Evolutionary conservation across 2,113 vertebrate genomes (phyloP).

Genomic region (Scophthalmus maximus): DNA sequence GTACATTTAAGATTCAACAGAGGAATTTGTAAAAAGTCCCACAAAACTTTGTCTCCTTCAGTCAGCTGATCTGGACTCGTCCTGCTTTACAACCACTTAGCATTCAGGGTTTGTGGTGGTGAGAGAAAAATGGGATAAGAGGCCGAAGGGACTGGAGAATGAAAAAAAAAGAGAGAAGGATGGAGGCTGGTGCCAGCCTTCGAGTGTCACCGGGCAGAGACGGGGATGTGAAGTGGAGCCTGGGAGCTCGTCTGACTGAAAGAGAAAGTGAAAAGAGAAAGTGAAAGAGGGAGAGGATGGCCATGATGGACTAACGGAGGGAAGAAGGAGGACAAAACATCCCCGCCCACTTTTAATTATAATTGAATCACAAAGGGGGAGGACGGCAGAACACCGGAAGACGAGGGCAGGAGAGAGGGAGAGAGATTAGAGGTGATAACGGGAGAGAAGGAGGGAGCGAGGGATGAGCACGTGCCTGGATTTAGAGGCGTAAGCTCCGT

Average conservation of each 20-base stretch:
- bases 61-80: neutral
- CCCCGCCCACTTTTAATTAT: constrained; percentile 4
- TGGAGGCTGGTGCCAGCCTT: constrained; percentile 25
- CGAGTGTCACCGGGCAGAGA: constrained; percentile 16
- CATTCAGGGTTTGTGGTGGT: constrained; percentile 25
- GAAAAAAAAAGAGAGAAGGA: neutral
- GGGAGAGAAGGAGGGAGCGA: constrained; percentile 51
- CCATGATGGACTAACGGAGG: neutral
- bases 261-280: constrained; percentile 16
- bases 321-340: neutral
- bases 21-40: neutral
- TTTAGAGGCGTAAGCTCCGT: constrained; percentile 74
- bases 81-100: constrained; percentile 4
- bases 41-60: neutral
- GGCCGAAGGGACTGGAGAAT: neutral
- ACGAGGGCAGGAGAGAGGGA: constrained; percentile 6
- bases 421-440: constrained; percentile 58
- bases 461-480: constrained; percentile 67
- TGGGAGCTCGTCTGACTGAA: constrained; percentile 5
- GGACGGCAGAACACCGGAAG: constrained; percentile 32
- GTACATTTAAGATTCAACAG: neutral
- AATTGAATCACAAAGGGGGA: constrained; percentile 49
- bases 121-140: neutral
- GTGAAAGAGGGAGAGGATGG: constrained; percentile 8
- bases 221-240: neutral